Percentiles rank a stretch among this genome's conserved stretches.
phyloP scores from a whole-genome alignment of 2,113 vertebrate species.

The Coptodon bakossiorum region DNA sequence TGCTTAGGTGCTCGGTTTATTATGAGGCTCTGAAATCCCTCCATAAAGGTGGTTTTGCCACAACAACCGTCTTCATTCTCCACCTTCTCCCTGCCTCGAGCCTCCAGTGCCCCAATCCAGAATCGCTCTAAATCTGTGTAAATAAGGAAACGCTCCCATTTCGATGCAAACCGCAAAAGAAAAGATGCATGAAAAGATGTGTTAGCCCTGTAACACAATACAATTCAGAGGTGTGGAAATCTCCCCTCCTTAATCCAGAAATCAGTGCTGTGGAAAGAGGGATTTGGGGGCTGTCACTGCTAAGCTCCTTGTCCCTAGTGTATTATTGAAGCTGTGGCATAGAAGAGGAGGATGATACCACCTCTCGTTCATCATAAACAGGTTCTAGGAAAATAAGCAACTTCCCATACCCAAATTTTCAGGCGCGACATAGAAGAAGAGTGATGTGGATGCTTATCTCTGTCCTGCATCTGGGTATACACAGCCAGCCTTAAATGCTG shows the following conservation, averaged over 20 bases:
- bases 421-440: not conserved
- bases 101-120: not conserved
- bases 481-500: not conserved
- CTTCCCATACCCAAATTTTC: constrained; percentile 14
- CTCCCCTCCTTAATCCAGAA: constrained; percentile 65
- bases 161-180: constrained; percentile 5
- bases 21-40: constrained; percentile 24
- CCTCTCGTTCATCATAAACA: constrained; percentile 38
- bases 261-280: constrained; percentile 62
- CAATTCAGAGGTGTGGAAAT: constrained; percentile 65
- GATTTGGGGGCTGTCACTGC: constrained; percentile 61
- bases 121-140: constrained; percentile 41
- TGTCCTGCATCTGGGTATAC: constrained; percentile 7
- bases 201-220: constrained; percentile 47
- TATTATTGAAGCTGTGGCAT: constrained; percentile 46
- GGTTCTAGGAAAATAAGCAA: constrained; percentile 10
- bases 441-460: constrained; percentile 19
- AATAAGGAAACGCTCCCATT: constrained; percentile 48
- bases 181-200: constrained; percentile 60
- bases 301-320: constrained; percentile 61
- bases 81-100: constrained; percentile 11
- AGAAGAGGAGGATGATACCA: constrained; percentile 31
- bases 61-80: constrained; percentile 34
- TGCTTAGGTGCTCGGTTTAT: constrained; percentile 32
- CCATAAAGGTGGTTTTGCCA: constrained; percentile 21